Base-by-base conservation (phyloP, 2,797 vertebrate genomes). In the Vultur gryphus region DNA sequence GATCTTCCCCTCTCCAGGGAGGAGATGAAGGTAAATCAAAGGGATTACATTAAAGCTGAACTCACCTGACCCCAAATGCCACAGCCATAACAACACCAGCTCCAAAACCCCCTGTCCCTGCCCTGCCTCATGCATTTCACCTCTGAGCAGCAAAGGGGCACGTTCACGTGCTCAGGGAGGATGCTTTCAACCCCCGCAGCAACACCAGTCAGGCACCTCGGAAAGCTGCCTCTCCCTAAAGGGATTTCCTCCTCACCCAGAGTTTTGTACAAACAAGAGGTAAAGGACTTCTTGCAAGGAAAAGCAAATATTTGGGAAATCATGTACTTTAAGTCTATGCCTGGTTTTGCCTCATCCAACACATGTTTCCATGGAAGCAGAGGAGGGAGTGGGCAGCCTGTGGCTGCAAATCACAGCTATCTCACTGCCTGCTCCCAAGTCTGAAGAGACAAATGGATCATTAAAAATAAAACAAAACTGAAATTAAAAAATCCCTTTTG, bases 311-410 rank as follows among this genome's bases (percentile, higher is more conserved):
- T 84, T 94, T 95, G 93, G 54, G 88, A 73, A 92, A 91, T 88
- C 66, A 43, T 33, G 79, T 82, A 66, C 72, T 94, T 86, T 6
- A 84, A 89, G 52, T 37, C 57, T 73, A 3, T 54, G 78, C 75
- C 83, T 77, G 57, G 51, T 78, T 96, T 94, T 6, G 18, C 46
- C 46, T 95, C 87, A 91, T 88, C 93, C 94, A 91, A 77, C 48
- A 54, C 15, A 37, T 92, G 95, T 96, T 97, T 97, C 97, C 97
- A 97, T 95, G 92, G 97, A 96, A 97, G 95, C 95, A 96, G 72
- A 93, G 89, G 89, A 81, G 37, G 84, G 51, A 94, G 78, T 4
- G 1, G 95, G 94, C 90, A 97, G 87, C 87, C 90, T 75, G 91
- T 9, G 76, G 91, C 93, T 93, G 86, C 85, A 87, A 94, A 96